Evolutionary conservation across 2,888 invertebrate genomes (phyloP).

Genomic region (Caenorhabditis sinica): DNA sequence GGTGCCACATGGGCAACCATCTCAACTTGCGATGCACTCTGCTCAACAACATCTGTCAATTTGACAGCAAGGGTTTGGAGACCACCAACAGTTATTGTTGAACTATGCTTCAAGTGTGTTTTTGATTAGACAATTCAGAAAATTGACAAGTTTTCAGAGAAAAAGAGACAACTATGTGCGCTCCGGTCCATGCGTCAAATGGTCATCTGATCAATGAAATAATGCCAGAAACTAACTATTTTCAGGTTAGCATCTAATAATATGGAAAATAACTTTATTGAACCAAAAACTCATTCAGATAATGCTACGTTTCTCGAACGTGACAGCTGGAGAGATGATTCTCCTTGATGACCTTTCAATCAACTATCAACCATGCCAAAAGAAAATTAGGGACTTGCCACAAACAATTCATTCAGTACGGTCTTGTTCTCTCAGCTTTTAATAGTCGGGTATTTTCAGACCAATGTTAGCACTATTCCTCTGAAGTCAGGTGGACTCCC

Average conservation of each 20-base stretch:
- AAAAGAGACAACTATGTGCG: slow-evolving; percentile 67
- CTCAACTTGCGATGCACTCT: slow-evolving; percentile 68
- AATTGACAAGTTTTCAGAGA: slow-evolving; percentile 63
- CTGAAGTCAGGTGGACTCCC: slow-evolving; percentile 21
- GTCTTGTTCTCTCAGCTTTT: neutral
- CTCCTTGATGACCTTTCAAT: slow-evolving; percentile 69
- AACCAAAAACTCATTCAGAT: too few species aligned
- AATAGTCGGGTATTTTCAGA: slow-evolving; percentile 16
- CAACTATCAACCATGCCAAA: slow-evolving; percentile 61
- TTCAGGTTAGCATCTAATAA: slow-evolving; percentile 55
- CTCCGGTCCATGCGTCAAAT: slow-evolving; percentile 67
- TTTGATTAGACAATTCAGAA: neutral
- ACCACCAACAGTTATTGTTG: slow-evolving; percentile 64
- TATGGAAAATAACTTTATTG: neutral
- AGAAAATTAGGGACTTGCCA: slow-evolving; percentile 17
- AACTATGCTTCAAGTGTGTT: slow-evolving; percentile 72
- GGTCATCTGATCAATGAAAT: slow-evolving; percentile 70
- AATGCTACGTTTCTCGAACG: slow-evolving; percentile 73
- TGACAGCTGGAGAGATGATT: slow-evolving; percentile 71
- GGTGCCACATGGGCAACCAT: slow-evolving; percentile 60
- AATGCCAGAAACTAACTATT: slow-evolving; percentile 69
- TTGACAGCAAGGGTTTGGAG: slow-evolving; percentile 69
- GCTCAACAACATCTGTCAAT: slow-evolving; percentile 67
- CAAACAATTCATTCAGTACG: slow-evolving; percentile 39
- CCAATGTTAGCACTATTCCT: slow-evolving; percentile 31